These are phyloP conservation scores for Mormyrus proboscirostris DNA, from an alignment of 2,797 vertebrate species.

Conservation along the genomic window DNA sequence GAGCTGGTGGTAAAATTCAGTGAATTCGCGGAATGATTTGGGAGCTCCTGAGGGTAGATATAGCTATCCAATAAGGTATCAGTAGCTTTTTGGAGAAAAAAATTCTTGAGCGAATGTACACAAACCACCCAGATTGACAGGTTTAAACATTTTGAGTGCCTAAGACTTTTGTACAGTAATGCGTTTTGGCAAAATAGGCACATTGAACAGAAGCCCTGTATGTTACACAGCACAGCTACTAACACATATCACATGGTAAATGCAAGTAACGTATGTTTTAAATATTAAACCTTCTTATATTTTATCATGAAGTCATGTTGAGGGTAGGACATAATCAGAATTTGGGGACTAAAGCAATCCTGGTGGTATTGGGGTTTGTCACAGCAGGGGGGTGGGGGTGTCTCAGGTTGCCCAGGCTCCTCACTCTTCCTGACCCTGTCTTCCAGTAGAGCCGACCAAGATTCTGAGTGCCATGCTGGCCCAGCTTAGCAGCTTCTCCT, in stretches of 20 bases:
- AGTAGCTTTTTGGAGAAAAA: not conserved
- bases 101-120: not conserved
- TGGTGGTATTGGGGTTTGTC: not conserved
- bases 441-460: slow-evolving; percentile 78
- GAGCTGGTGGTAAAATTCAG: not conserved
- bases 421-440: slow-evolving; percentile 31
- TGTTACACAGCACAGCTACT: not conserved
- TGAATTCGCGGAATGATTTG: not conserved
- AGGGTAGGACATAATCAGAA: not conserved
- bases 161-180: not conserved
- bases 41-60: not conserved
- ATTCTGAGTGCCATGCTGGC: slow-evolving; percentile 76
- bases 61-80: not conserved
- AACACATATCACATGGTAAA: not conserved
- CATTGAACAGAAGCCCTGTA: not conserved
- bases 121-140: not conserved
- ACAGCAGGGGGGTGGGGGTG: not conserved
- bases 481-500: slow-evolving; percentile 77
- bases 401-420: slow-evolving; percentile 12
- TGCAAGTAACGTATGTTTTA: not conserved
- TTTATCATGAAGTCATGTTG: not conserved
- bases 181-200: not conserved
- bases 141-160: not conserved
- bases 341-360: not conserved
- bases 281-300: not conserved